Base-by-base conservation (phyloP, 2,113 vertebrate genomes). In the Arenaria interpres region DNA sequence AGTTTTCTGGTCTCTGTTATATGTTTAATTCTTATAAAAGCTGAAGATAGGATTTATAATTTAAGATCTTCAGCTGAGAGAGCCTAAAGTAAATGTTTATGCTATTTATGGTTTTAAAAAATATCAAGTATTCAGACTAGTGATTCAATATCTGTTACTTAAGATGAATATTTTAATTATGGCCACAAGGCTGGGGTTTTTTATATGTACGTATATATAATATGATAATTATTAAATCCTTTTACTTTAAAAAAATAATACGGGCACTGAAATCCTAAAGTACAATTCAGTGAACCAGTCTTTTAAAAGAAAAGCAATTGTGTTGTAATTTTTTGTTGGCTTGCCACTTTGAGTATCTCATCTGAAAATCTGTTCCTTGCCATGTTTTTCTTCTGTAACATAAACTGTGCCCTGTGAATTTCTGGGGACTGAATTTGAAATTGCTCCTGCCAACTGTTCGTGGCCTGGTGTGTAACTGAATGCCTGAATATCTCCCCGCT, bases 371-470 rank as follows among this genome's bases (percentile, higher is more conserved):
- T 99, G 99, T 99, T 98, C 98, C 98, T 98, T 99, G 99, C 99
- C 99, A 99, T 99, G 99, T 99, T 99, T 99, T 99, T 99, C 99
- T 99, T 98, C 99, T 99, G 99, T 99, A 99, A 99, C 99, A 99
- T 99, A 99, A 99, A 99, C 99, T 99, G 99, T 99, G 99, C 99
- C 99, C 99, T 98, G 98, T 98, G 98, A 98, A 98, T 98, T 99
- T 99, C 99, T 98, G 99, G 99, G 99, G 98, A 98, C 99, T 99
- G 99, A 99, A 99, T 99, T 99, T 99, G 99, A 99, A 99, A 99
- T 99, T 99, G 98, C 99, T 99, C 99, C 98, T 98, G 98, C 98
- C 98, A 98, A 98, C 98, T 89, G 97, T 98, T 98, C 97, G 97
- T 99, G 98, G 98, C 98, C 99, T 98, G 98, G 98, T 97, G 97